Evolutionary conservation across 2,888 invertebrate genomes (phyloP).

Genomic region (Rhogogaster chlorosoma): DNA sequence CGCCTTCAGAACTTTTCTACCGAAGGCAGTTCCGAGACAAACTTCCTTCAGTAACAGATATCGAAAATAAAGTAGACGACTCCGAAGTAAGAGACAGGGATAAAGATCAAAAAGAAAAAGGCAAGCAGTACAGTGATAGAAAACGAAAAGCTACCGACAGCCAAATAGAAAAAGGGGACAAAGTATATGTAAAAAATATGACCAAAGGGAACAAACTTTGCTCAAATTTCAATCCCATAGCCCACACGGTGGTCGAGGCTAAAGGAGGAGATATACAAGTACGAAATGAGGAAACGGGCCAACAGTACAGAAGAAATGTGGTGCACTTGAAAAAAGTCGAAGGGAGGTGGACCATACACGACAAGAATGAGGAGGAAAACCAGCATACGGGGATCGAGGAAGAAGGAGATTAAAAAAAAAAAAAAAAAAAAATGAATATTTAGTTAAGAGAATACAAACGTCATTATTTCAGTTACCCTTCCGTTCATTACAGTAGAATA

Average conservation of each 20-base stretch:
- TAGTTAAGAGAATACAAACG: no score
- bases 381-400: no score
- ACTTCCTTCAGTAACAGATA: background rate
- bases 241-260: conserved; percentile 49
- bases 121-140: background rate
- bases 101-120: conserved; percentile 29
- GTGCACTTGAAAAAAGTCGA: conserved; percentile 55
- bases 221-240: conserved; percentile 50
- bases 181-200: background rate
- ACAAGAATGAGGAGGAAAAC: no score
- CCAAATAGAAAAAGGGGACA: background rate
- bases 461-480: no score
- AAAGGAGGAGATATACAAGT: conserved; percentile 51
- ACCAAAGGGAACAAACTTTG: background rate
- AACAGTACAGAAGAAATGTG: conserved; percentile 54
- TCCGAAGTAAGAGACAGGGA: conserved; percentile 53
- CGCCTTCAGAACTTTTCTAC: conserved; percentile 33
- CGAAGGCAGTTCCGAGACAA: background rate
- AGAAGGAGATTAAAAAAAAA: no score
- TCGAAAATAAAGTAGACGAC: background rate
- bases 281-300: conserved; percentile 55
- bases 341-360: conserved; percentile 52
- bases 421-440: no score
- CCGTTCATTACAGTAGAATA: no score
- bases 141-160: background rate